phyloP scores from a whole-genome alignment of 2,888 invertebrate genomes.

The Caenorhabditis drosophilae region DNA sequence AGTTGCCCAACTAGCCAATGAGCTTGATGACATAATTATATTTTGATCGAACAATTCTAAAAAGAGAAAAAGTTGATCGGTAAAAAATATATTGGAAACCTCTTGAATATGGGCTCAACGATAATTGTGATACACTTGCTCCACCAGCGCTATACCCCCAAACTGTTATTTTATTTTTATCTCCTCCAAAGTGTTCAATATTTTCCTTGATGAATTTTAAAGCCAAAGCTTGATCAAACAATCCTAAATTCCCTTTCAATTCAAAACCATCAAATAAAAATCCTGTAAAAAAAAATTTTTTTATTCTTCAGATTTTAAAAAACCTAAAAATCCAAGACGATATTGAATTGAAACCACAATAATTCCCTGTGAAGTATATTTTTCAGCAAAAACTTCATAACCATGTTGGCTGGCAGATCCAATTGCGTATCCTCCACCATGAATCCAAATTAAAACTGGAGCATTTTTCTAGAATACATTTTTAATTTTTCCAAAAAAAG shows the following conservation, averaged over 20 bases:
- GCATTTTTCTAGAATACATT: slow-evolving; percentile 72
- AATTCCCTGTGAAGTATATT: slow-evolving; percentile 77
- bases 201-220: slow-evolving; percentile 45
- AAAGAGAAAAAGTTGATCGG: neutral
- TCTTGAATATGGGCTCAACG: slow-evolving; percentile 34
- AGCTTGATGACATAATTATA: slow-evolving; percentile 54
- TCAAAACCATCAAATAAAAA: slow-evolving; percentile 52
- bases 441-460: slow-evolving; percentile 92
- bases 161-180: slow-evolving; percentile 47
- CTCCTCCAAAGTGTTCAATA: slow-evolving; percentile 45
- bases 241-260: slow-evolving; percentile 56
- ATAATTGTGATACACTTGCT: slow-evolving; percentile 50
- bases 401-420: slow-evolving; percentile 73
- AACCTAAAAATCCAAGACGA: slow-evolving; percentile 85
- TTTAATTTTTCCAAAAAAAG: slow-evolving; percentile 6
- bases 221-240: slow-evolving; percentile 60
- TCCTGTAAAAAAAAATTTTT: too few relatives aligned
- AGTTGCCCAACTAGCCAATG: slow-evolving; percentile 50
- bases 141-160: slow-evolving; percentile 59
- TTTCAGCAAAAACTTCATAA: slow-evolving; percentile 44
- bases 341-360: slow-evolving; percentile 92
- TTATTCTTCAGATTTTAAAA: too few relatives aligned
- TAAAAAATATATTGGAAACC: neutral
- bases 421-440: slow-evolving; percentile 87
- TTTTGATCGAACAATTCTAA: slow-evolving; percentile 46